Conservation (phyloP, 2,797 vertebrate genomes). For the Menidia menidia region DNA sequence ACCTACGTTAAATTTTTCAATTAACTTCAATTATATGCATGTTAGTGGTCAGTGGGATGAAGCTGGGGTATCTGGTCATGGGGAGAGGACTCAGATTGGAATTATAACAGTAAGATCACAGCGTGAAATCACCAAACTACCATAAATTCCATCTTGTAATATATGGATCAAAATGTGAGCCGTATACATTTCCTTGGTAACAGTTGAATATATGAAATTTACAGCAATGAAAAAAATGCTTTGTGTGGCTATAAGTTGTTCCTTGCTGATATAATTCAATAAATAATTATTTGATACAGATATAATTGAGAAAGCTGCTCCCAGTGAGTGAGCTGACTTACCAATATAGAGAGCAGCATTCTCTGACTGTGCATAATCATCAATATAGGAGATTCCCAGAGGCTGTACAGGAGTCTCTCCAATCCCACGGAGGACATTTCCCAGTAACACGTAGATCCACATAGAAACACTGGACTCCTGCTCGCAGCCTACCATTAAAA, state of each 20-base stretch:
- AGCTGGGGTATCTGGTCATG: no score
- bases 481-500: conserved; percentile 68
- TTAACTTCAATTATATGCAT: no score
- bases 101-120: no score
- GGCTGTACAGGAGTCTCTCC: conserved; percentile 80
- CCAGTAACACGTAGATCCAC: conserved; percentile 80
- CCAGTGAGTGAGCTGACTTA: conserved; percentile 39
- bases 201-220: not conserved
- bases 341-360: conserved; percentile 82
- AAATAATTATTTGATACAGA: not conserved
- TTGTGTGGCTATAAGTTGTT: no score
- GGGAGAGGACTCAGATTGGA: no score
- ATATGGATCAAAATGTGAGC: no score
- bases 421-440: conserved; percentile 80
- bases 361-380: conserved; percentile 77
- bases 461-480: conserved; percentile 73
- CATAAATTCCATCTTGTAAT: no score
- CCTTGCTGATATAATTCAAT: no score
- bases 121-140: no score
- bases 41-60: no score
- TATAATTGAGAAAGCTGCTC: not conserved
- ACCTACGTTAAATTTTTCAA: no score
- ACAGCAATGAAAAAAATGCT: not conserved
- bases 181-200: no score
- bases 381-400: conserved; percentile 81